phyloP scores from a whole-genome alignment of 2,888 invertebrate species.

The Notodromas monacha region DNA sequence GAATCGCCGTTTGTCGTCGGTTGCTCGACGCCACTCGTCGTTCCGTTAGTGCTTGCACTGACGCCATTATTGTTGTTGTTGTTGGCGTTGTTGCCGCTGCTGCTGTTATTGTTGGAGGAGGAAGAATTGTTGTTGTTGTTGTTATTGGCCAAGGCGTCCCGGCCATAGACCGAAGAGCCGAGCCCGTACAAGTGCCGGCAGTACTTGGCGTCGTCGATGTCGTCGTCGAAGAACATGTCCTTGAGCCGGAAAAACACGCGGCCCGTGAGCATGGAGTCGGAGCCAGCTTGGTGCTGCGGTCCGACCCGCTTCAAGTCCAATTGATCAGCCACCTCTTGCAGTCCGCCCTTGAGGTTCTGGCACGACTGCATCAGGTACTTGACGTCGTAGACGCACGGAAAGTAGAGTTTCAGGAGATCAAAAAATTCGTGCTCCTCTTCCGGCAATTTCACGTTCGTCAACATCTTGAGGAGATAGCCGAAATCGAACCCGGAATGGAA shows the following conservation, averaged over 20 bases:
- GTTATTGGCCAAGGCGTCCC: no score
- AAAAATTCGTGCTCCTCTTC: constrained; percentile 86
- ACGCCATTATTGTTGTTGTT: no score
- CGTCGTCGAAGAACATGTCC: constrained; percentile 97
- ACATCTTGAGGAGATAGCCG: constrained; percentile 73
- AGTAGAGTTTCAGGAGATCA: constrained; percentile 63
- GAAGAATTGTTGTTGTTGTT: no score
- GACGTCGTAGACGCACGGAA: constrained; percentile 89
- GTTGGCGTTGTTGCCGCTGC: no score
- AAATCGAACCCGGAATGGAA: constrained; percentile 99
- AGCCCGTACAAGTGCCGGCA: constrained; percentile 81
- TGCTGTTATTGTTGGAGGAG: no score
- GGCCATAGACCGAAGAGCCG: no score
- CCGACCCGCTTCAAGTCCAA: constrained; percentile 65
- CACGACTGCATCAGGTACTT: constrained; percentile 96
- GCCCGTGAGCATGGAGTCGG: constrained; percentile 90
- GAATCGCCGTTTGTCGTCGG: no score
- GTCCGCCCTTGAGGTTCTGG: constrained; percentile 86
- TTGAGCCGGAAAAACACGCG: constrained; percentile 98
- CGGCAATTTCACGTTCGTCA: constrained; percentile 79
- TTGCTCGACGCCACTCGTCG: no score
- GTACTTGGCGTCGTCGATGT: constrained; percentile 86
- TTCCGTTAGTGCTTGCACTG: no score
- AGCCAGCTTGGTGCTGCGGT: constrained; percentile 92
- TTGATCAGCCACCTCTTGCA: constrained; percentile 53